phyloP scores from a whole-genome alignment of 2,888 invertebrate species.

The Caprella mutica region DNA sequence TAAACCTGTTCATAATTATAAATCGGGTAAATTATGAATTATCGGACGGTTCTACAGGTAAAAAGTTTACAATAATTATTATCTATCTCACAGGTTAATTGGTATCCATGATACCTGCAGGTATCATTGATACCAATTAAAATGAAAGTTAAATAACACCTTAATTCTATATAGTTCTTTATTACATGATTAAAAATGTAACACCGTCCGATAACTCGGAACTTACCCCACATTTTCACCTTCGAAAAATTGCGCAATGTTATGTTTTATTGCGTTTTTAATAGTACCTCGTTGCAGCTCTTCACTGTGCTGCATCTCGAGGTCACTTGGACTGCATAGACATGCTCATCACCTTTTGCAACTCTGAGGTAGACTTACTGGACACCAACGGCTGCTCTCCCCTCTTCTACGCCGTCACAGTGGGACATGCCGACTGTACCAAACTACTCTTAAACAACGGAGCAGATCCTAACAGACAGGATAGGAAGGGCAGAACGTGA shows the following conservation, averaged over 20 bases:
- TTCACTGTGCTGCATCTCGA: conserved; percentile 93
- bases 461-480: conserved; percentile 83
- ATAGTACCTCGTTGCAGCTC: conserved; percentile 46
- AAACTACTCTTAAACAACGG: conserved; percentile 75
- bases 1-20: too few species aligned
- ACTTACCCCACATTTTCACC: not conserved
- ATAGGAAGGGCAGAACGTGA: conserved; percentile 75
- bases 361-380: conserved; percentile 73
- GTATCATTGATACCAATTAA: too few species aligned
- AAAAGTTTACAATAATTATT: not conserved
- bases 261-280: too few species aligned
- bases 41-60: too few species aligned
- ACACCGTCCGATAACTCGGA: too few species aligned
- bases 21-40: too few species aligned
- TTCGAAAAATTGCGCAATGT: not conserved
- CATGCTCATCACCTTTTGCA: conserved; percentile 72
- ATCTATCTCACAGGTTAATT: not conserved
- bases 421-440: conserved; percentile 90
- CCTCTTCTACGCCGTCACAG: conserved; percentile 88
- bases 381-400: conserved; percentile 94
- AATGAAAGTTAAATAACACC: too few species aligned
- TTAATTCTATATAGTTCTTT: too few species aligned
- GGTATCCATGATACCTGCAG: too few species aligned
- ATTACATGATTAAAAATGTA: too few species aligned
- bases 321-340: conserved; percentile 89